Base-by-base conservation (phyloP, 2,888 invertebrate species). In the Drosophila anomelani region DNA sequence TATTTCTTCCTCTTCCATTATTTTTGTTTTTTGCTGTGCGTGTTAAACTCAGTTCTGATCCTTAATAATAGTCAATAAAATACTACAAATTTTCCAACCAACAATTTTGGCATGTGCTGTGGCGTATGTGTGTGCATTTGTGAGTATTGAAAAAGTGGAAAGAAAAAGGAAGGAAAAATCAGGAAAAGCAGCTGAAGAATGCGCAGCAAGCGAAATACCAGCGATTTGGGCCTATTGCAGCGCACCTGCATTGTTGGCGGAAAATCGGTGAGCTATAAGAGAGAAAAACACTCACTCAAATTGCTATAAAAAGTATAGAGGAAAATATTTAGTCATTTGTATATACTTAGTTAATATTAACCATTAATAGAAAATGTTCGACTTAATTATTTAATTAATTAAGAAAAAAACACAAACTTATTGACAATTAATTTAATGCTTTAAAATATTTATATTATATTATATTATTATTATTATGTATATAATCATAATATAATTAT, bases 181-280 rank as follows among this genome's bases (percentile, higher is more conserved):
- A 43, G 51, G 51, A 53, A 53, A 36, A 36, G 67, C 55, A 44
- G 67, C 60, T 43, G 72, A 60, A 71, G 72, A 85, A 85, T 88
- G 84, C 87, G 88, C 77, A 84, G 78, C 78, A 84, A 84, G 79
- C 74, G 84, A 73, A 87, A 80, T 73, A 78, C 80, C 77, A 85
- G 78, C 80, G 79, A 84, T 71, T 81, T 85, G 47, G 75, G 82
- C 71, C 84, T 73, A 53, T 58, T 73, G 54, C 73, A 73, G 49
- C 73, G 73, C 73, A 74, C 74, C 74, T 73, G 87, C 86, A 73
- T 86, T 76, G 80, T 86, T 76, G 69, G 76, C 79, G 78, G 61
- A 74, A 73, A 73, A 73, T 74, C 73, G 74, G 73, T 68, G 74
- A 80, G 75, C 59, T 41, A 78, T 44, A 64, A 46, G 55, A 34